Conservation (phyloP, 2,888 invertebrate species). For the Acleris emargana region DNA sequence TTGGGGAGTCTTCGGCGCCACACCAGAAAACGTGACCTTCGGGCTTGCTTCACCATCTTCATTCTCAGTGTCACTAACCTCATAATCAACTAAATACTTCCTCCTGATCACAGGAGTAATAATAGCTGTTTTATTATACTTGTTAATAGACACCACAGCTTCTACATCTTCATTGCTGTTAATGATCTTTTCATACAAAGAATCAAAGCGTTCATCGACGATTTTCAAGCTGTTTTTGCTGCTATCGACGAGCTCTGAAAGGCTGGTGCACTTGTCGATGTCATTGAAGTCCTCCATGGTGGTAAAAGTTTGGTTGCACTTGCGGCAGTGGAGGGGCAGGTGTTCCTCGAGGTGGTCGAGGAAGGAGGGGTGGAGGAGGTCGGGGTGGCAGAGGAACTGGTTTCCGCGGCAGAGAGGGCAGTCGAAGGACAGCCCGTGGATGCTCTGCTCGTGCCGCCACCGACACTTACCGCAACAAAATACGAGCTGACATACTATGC, state of each 20-base stretch:
- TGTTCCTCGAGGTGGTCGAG: slow-evolving; percentile 67
- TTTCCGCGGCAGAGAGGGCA: slow-evolving; percentile 72
- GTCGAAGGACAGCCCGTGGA: slow-evolving; percentile 68
- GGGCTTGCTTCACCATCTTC: slow-evolving; percentile 47
- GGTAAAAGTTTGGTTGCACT: slow-evolving; percentile 64
- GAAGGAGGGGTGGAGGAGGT: slow-evolving; percentile 59
- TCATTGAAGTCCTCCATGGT: slow-evolving; percentile 68
- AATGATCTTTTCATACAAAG: slow-evolving; percentile 61
- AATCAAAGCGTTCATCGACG: slow-evolving; percentile 68
- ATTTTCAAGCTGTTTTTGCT: slow-evolving; percentile 44
- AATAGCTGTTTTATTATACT: slow-evolving; percentile 66
- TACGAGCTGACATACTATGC: slow-evolving; percentile 69
- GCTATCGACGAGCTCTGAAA: slow-evolving; percentile 64
- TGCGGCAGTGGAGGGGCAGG: slow-evolving; percentile 67
- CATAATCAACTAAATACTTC: slow-evolving; percentile 71
- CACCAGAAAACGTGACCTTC: slow-evolving; percentile 39
- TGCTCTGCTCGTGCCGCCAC: slow-evolving; percentile 64
- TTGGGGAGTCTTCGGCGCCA: slow-evolving; percentile 62
- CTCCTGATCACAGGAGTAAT: slow-evolving; percentile 71
- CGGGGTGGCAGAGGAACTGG: slow-evolving; percentile 62
- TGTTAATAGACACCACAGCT: slow-evolving; percentile 63
- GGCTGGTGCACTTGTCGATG: slow-evolving; percentile 67
- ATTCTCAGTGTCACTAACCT: slow-evolving; percentile 64
- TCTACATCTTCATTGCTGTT: slow-evolving; percentile 56
- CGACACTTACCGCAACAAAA: slow-evolving; percentile 77